Base-by-base conservation (phyloP, 2,113 vertebrate genomes). In the Edolisoma coerulescens region DNA sequence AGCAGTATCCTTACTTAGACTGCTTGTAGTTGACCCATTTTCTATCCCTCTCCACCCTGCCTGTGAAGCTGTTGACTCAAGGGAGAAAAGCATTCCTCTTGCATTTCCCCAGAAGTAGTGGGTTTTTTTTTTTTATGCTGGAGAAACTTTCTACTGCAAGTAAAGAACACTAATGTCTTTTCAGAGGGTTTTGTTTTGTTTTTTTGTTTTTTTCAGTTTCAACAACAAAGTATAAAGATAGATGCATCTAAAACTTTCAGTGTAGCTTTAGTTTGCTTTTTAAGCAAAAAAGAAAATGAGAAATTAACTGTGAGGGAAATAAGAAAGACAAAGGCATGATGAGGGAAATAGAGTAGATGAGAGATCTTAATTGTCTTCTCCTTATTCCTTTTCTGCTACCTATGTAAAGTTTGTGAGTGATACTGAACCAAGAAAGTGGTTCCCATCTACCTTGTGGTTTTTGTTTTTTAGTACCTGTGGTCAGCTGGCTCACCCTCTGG, bases 181-280 rank as follows among this genome's bases (percentile, higher is more conserved):
- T 79, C 21, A 52, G 44, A 5, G 4, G 3, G 4, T 11, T 16
- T 61, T 30, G 4, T 1, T n/a, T 27, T n/a, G 2, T 5, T 50
- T 52, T 12, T 23, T 12, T 12, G 1, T 5, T 16, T 49, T 57
- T 39, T 37, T 4, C 23, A n/a, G 41, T 14, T 53, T 59, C 20
- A 54, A 20, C 6, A 50, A 21, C 12, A 21, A 33, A n/a, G 3
- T 39, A 32, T 39, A 53, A 53, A 33, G 9, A 32, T 10, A 50
- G 7, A 56, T 39, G 4, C 9, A 50, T 44, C 22, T 69, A 37
- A 67, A 86, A 56, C 5, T 60, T 76, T 27, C 9, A 47, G 2
- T 28, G 21, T 49, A 54, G 20, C 27, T 93, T 83, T 71, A 50
- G 16, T 59, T 61, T 57, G 45, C 41, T 91, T 7, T 77, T 91